Evolutionary conservation across 2,113 vertebrate species (phyloP), one percentile per base, ranked within the genome.

Genomic region (Marmota monax): DNA sequence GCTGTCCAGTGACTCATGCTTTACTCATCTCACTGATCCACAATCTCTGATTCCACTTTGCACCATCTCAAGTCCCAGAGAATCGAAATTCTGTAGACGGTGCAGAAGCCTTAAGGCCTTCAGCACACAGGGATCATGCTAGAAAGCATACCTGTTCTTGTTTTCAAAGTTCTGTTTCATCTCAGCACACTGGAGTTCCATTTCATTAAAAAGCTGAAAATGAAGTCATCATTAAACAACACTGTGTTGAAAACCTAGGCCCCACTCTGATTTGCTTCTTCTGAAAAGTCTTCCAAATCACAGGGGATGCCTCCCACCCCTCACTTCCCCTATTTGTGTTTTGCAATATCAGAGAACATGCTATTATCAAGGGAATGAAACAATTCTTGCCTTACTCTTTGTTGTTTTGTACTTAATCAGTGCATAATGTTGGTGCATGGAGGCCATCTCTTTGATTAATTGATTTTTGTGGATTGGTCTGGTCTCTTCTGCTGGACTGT

Each of bases 171-270:
- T 93, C 73, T 93, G 74, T 61, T 97, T 89, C 91, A 98, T 94
- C 27, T 98, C 94, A 10, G 77, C 73, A 93, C 96, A 97, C 88
- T 88, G 97, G 32, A 72, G 67, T 12, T 98, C 94, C 97, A 98
- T 96, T n/a, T 98, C 96, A 11, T 77, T 74, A 17, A 95, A 89
- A 72, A 98, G 77, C 98, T 98, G 69, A 23, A 96, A 97, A 93
- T 3, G 70, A 93, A 53, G 29, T 4, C 7, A 7, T 7, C 2
- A 18, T 96, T 78, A 76, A 45, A 77, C 7, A 5, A 53, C 22
- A 3, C 2, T 20, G 20, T 25, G 37, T 2, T 0, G 18, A 63
- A 29, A 32, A 72, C 22, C 45, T 14, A 16, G 1, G 34, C 16
- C 39, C n/a, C 10, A 10, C 37, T 84, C 74, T 45, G 34, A 51